Percentiles rank a stretch among this genome's conserved stretches.
These are phyloP conservation scores for Ptychobarbus kaznakovi DNA, from an alignment of 2,797 vertebrate genomes.

Conservation along the genomic window DNA sequence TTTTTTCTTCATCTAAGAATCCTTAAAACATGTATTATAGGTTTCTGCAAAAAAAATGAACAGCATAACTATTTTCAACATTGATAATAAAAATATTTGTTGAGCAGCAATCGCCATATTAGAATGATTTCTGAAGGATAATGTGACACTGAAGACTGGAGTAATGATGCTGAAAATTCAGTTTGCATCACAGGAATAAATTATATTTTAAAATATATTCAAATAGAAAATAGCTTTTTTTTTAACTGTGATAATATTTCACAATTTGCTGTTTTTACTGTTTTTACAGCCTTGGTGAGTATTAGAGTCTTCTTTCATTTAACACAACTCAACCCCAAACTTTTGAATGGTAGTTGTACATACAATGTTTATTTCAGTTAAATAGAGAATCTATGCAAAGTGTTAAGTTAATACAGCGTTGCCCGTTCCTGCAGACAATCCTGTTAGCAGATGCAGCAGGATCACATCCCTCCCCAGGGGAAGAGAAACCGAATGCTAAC, in stretches of 20 bases:
- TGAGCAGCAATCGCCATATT: background rate
- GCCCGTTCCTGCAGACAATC: slow-evolving; percentile 56
- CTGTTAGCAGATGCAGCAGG: slow-evolving; percentile 28
- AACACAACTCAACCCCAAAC: background rate
- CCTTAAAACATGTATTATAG: background rate
- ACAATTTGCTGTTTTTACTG: background rate
- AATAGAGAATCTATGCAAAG: background rate
- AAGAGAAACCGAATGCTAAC: background rate
- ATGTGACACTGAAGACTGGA: background rate
- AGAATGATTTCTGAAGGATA: background rate
- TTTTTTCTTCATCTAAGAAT: background rate
- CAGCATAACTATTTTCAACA: background rate
- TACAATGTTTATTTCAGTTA: background rate
- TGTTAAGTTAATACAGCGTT: slow-evolving; percentile 21
- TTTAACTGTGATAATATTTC: background rate
- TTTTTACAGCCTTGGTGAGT: background rate
- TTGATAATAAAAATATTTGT: background rate
- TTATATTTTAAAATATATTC: background rate
- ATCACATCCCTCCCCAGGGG: background rate
- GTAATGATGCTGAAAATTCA: background rate
- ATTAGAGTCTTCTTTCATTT: background rate
- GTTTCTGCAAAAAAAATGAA: background rate
- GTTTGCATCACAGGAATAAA: background rate
- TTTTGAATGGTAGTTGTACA: background rate
- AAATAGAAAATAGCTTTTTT: background rate